Evolutionary conservation across 2,797 vertebrate species (phyloP), one percentile per base, ranked within the genome.

Genomic region (Manis crassicaudata): DNA sequence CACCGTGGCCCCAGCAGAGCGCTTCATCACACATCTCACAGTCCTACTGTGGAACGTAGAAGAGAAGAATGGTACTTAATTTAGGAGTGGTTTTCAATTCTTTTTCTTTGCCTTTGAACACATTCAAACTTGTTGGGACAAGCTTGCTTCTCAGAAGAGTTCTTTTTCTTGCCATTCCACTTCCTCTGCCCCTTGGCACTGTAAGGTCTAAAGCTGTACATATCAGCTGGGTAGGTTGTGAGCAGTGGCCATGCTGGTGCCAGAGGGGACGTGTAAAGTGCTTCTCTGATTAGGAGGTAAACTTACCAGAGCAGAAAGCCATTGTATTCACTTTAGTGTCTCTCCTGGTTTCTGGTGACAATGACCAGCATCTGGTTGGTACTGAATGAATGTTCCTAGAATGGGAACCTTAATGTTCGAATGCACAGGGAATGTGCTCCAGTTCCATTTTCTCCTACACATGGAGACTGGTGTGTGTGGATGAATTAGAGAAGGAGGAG

Each of bases 61-160:
- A 60, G 72, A 65, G 35, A 70, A 58, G 52, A 54, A n/a, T 13
- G 35, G 23, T 20, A 1, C 35, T 88, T 56, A 52, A 11, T 52
- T 81, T 84, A 52, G n/a, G 62, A 86, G 11, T 40, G 29, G 18
- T 46, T 92, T 92, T 90, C 20, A 82, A 54, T 88, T 76, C 65
- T 83, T 81, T 27, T 35, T 82, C 43, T 77, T 90, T 72, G 32
- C 73, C 81, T 67, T 35, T 27, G 85, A 94, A 80, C 50, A 92
- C 43, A 50, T 40, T 43, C 14, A 60, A 60, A 90, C 60, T 62
- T 18, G 54, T 60, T 43, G 32, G 54, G 25, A 65, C 21, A 88
- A 46, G 91, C 43, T 77, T 81, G 32, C 46, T 52, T 92, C 29
- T 70, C 37, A 20, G 40, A 23, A 70, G 29, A 27, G 6, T 23